Base-by-base conservation (phyloP, 2,113 vertebrate species). In the Cettia cetti region DNA sequence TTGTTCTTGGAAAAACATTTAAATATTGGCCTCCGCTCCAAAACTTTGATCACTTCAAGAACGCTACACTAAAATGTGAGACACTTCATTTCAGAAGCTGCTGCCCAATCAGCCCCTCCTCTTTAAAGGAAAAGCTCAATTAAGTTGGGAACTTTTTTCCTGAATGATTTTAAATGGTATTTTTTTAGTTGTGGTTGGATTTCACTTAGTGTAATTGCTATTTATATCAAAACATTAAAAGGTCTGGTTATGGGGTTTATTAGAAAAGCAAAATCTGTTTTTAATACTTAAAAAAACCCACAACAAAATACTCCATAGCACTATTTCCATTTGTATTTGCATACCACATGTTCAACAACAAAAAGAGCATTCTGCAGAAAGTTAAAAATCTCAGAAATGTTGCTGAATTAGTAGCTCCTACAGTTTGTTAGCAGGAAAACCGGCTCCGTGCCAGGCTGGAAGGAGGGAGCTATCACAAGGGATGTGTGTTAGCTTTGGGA, bases 241-340 rank as follows among this genome's bases (percentile, higher is more conserved):
- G 59, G 78, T 79, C 88, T 96, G 89, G 74, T 88, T 86, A 94
- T 77, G 77, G 52, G 85, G 75, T 89, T 97, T 93, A 95, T 87
- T 95, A 94, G 94, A 77, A 96, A 97, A 92, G 84, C 89, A 94
- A 97, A 97, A 95, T 91, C 91, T 90, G 82, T 93, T 91, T 92
- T 92, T 95, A 90, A 93, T 94, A 78, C 86, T 95, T 93, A 28
- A 96, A 94, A 96, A 65, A 93, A 15, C 45, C 94, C 95, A 96
- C 96, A 93, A 96, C 94, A 95, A 92, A 96, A 94, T 90, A 84
- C 66, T 89, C 23, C 31, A 70, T 65, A 91, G 83, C 42, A 60
- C 45, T 91, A 21, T 92, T 93, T 93, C 47, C 84, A 87, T 82
- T 45, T 82, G 47, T 89, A 95, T 95, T 96, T 96, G 92, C 96